Conservation (phyloP, 2,888 invertebrate species). For the Dorcus hopei region DNA sequence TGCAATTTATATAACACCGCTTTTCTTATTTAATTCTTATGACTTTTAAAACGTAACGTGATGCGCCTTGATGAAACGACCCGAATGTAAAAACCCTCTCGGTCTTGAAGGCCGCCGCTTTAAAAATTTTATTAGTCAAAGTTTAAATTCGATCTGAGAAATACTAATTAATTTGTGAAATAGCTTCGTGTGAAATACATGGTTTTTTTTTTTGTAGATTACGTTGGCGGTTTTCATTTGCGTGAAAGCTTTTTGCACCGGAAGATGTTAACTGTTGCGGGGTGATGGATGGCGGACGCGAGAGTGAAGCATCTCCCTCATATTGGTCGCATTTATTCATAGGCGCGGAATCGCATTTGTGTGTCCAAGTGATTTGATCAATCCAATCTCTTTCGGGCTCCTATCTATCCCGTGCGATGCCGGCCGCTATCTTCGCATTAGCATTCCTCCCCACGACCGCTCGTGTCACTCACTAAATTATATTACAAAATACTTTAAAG, state of each 20-base stretch:
- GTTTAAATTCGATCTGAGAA: too few species aligned
- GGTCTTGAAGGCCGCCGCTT: too few species aligned
- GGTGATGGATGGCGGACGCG: slow-evolving; percentile 31
- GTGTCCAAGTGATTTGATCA: slow-evolving; percentile 42
- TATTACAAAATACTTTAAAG: slow-evolving; percentile 25
- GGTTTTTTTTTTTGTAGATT: too few species aligned
- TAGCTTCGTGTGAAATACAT: not conserved
- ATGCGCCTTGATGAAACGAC: not conserved
- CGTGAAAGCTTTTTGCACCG: slow-evolving; percentile 1
- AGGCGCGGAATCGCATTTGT: slow-evolving; percentile 36
- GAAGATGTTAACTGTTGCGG: slow-evolving; percentile 29
- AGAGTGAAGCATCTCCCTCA: slow-evolving; percentile 37
- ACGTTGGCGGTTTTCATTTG: not conserved
- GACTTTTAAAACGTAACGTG: not conserved
- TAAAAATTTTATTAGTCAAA: too few species aligned
- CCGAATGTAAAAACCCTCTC: too few species aligned
- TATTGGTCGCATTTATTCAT: slow-evolving; percentile 41
- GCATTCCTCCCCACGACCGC: slow-evolving; percentile 29
- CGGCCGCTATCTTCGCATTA: slow-evolving; percentile 32
- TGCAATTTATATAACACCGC: too few species aligned
- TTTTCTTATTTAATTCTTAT: not conserved
- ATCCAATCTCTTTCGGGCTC: slow-evolving; percentile 36
- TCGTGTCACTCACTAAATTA: slow-evolving; percentile 31
- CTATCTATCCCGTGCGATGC: slow-evolving; percentile 26
- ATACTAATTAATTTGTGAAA: too few species aligned